Evolutionary conservation across 2,888 invertebrate species (phyloP), one percentile per base, ranked within the genome.

Genomic region (Resseliella maxima): DNA sequence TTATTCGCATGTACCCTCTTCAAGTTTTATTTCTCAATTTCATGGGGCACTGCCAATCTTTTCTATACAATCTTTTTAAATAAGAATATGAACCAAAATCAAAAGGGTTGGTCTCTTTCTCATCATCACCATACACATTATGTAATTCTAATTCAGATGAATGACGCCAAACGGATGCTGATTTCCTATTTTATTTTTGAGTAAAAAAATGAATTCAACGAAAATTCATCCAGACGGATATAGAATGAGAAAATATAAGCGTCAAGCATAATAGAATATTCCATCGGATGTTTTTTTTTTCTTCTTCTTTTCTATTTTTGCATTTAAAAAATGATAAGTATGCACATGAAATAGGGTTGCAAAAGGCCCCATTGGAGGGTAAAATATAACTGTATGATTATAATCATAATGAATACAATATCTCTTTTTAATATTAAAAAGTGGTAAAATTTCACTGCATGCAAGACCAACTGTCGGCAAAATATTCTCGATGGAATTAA

Each of bases 341-440:
- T 83, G 38, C 83, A 38, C 8, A 18, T 72, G 31, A 31, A 31
- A 72, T 31, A 72, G 72, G 72, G 72, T 72, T n/a, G 72, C 72
- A 72, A 31, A 72, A 72, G 2, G 31, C 27, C 31, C 72, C 72
- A 72, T 72, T 35, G 31, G 72, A 72, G 72, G 72, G 72, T 72
- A 31, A 72, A n/a, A 72, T 31, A 72, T 72, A 59, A 72, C 72
- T 31, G 72, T 72, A 38, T 83, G 36, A 83, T 83, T 83, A 83
- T 83, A 83, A 83, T 83, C 38, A 83, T 83, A 38, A 83, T 83
- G 83, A 83, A 83, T 83, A 83, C 83, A 83, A 83, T 83, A 83
- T 83, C 83, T 83, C 38, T 83, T 83, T 83, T 83, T 83, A 83
- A 83, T 83, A 83, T 36, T 35, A 36, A 8, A 83, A 38, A 36